These are phyloP conservation scores for Aptenodytes forsteri DNA, from an alignment of 2,113 vertebrate species.

Conservation along the genomic window DNA sequence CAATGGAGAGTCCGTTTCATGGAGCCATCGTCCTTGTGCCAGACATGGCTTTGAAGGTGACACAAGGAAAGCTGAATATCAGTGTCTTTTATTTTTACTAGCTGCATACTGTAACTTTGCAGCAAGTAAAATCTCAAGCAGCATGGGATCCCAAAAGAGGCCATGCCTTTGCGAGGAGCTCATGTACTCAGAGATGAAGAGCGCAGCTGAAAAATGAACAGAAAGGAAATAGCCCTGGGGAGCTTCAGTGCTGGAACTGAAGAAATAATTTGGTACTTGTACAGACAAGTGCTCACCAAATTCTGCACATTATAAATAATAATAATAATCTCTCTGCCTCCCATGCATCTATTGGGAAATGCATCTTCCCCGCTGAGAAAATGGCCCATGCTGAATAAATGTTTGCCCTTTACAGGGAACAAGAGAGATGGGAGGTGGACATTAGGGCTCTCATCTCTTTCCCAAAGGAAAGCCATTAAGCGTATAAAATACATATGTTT, in stretches of 20 bases:
- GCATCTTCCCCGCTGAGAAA: neutral
- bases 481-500: neutral
- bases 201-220: neutral
- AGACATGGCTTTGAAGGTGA: neutral
- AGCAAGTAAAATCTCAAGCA: neutral
- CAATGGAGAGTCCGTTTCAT: neutral
- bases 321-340: neutral
- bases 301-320: neutral
- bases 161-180: neutral
- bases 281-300: neutral
- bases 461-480: neutral
- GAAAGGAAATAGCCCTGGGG: neutral
- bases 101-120: neutral
- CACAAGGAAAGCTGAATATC: neutral
- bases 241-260: neutral
- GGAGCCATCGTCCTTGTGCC: neutral
- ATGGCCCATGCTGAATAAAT: neutral
- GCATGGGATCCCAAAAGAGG: neutral
- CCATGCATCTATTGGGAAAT: neutral
- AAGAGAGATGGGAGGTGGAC: neutral
- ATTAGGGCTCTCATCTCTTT: neutral
- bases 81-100: neutral
- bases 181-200: neutral
- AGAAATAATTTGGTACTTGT: neutral
- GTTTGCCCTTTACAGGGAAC: conserved; percentile 15